phyloP scores from a whole-genome alignment of 2,113 vertebrate genomes.

The Tretioscincus oriximinensis region DNA sequence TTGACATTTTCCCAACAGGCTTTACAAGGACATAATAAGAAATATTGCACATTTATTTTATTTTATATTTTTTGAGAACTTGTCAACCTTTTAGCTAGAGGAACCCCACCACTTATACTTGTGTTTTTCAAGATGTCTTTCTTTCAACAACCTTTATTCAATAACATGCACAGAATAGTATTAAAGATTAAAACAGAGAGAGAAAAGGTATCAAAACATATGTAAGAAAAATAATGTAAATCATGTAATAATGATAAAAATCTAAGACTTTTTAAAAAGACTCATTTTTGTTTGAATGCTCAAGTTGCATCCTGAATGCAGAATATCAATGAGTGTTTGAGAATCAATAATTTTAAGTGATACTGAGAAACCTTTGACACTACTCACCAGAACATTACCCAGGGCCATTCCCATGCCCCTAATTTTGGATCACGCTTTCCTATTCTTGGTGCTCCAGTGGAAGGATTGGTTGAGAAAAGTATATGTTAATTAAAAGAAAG shows the following conservation, averaged over 20 bases:
- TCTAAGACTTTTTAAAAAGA: background rate
- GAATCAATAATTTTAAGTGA: too few species aligned
- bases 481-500: background rate
- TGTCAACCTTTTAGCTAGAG: too few species aligned
- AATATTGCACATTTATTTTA: background rate
- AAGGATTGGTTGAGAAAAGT: too few species aligned
- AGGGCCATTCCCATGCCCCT: too few species aligned
- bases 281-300: background rate
- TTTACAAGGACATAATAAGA: constrained; percentile 33
- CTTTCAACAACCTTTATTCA: background rate
- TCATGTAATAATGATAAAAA: background rate
- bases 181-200: background rate
- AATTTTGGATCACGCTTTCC: too few species aligned
- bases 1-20: constrained; percentile 42
- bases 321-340: too few species aligned
- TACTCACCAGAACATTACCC: too few species aligned
- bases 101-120: background rate
- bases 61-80: background rate
- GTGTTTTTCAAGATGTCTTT: background rate
- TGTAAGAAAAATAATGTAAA: too few species aligned
- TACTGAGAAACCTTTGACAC: too few species aligned
- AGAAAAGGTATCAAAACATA: too few species aligned
- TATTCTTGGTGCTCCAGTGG: too few species aligned
- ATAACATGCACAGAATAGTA: background rate
- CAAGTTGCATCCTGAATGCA: too few species aligned